A percentile compares a stretch with the other conserved stretches of the same genome.
Evolutionary conservation across 2,888 invertebrate genomes (phyloP).

Genomic region (Zaprionus bogoriensis): DNA sequence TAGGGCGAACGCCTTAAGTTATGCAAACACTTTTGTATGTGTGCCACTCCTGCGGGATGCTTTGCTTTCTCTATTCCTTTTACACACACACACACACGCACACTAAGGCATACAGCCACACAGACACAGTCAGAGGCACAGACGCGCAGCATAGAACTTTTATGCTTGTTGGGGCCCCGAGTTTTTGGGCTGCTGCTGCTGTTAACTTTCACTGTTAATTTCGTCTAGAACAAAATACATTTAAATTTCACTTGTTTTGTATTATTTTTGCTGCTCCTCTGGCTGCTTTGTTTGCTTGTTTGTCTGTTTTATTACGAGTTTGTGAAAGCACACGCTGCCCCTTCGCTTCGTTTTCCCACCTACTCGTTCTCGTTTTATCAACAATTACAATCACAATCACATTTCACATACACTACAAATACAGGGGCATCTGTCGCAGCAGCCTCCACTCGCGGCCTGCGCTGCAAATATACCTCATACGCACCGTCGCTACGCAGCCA

Average conservation of each 20-base stretch:
- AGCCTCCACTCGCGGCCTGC: slow-evolving; percentile 31
- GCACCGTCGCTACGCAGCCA: slow-evolving; percentile 52
- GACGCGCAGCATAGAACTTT: slow-evolving; percentile 33
- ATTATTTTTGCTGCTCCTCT: background rate
- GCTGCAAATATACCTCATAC: slow-evolving; percentile 41
- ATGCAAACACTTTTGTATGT: slow-evolving; percentile 71
- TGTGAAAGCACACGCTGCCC: slow-evolving; percentile 41
- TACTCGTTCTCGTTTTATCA: slow-evolving; percentile 5
- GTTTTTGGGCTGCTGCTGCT: slow-evolving; percentile 9
- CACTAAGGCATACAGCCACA: slow-evolving; percentile 6
- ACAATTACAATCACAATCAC: slow-evolving; percentile 30
- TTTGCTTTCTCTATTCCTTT: slow-evolving; percentile 73
- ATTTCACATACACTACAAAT: slow-evolving; percentile 18
- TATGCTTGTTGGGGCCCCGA: slow-evolving; percentile 22
- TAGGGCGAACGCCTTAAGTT: slow-evolving; percentile 56
- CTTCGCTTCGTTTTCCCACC: slow-evolving; percentile 21
- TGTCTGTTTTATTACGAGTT: slow-evolving; percentile 27
- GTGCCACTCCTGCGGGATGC: slow-evolving; percentile 72
- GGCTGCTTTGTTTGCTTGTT: slow-evolving; percentile 14
- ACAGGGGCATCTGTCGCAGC: slow-evolving; percentile 15
- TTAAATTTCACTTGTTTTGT: slow-evolving; percentile 21
- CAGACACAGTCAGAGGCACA: slow-evolving; percentile 21
- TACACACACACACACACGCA: slow-evolving; percentile 38
- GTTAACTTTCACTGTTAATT: slow-evolving; percentile 31
- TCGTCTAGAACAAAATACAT: slow-evolving; percentile 10